These are phyloP conservation scores for Zonitis immaculata DNA, from an alignment of 2,888 invertebrate genomes.

Conservation along the genomic window DNA sequence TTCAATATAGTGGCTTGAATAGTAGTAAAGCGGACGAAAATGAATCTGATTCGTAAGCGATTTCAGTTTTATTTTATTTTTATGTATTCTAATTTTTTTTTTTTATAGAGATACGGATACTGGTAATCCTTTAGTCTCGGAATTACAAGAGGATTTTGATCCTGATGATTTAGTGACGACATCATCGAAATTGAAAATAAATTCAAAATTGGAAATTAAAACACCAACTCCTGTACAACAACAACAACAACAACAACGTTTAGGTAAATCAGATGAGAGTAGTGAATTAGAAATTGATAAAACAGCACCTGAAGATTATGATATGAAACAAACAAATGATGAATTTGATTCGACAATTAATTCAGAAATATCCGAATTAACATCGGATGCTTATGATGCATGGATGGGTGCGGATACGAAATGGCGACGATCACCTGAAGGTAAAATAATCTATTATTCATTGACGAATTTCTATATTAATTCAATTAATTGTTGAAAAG, in stretches of 20 bases:
- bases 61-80: constrained; percentile 4
- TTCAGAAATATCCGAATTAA: constrained; percentile 48
- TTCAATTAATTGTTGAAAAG: constrained; percentile 22
- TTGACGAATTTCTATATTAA: constrained; percentile 1
- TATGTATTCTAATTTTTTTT: background rate
- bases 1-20: constrained; percentile 46
- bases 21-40: constrained; percentile 42
- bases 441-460: constrained; percentile 48
- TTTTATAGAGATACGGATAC: constrained; percentile 61
- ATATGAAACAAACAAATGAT: constrained; percentile 49
- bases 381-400: constrained; percentile 52
- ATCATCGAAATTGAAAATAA: constrained; percentile 38
- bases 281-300: constrained; percentile 39
- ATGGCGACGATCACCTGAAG: constrained; percentile 72
- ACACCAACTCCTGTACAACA: constrained; percentile 14
- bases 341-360: constrained; percentile 49
- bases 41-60: constrained; percentile 55
- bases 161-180: constrained; percentile 53
- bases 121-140: constrained; percentile 75
- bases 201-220: constrained; percentile 36
- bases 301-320: constrained; percentile 40
- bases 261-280: constrained; percentile 27
- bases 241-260: constrained; percentile 6
- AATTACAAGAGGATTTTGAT: constrained; percentile 79
- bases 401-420: constrained; percentile 66